A percentile compares a stretch with the other conserved stretches of the same genome.
These are phyloP conservation scores for Lucinisca nassula DNA, from an alignment of 2,888 invertebrate genomes.

Conservation along the genomic window DNA sequence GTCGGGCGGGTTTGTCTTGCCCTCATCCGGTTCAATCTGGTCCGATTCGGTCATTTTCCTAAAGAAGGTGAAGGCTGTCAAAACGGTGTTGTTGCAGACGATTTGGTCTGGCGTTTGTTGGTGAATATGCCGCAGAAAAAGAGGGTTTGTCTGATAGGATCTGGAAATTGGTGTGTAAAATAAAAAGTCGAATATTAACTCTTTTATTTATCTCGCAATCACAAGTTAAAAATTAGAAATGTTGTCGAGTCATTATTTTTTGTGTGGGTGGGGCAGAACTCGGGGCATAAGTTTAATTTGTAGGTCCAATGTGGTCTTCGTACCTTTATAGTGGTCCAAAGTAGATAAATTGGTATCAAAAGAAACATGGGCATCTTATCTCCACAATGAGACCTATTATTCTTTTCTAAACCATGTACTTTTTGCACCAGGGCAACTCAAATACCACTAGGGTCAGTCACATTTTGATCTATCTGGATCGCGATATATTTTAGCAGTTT, in stretches of 20 bases:
- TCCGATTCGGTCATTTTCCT: neutral
- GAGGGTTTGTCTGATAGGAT: conserved; percentile 86
- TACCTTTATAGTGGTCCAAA: neutral
- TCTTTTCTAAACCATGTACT: too few relatives aligned
- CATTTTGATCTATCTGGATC: too few relatives aligned
- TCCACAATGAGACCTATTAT: too few relatives aligned
- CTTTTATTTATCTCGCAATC: too few relatives aligned
- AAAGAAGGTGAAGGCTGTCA: neutral
- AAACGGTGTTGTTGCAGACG: conserved; percentile 7
- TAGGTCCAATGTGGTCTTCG: neutral
- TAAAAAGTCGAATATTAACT: too few relatives aligned
- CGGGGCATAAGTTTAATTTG: neutral
- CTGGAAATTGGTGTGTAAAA: conserved; percentile 85
- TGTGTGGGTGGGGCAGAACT: neutral
- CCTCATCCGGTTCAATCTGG: too few relatives aligned
- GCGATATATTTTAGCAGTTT: too few relatives aligned
- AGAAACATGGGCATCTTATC: too few relatives aligned
- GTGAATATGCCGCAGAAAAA: conserved; percentile 71
- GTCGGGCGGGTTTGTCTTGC: too few relatives aligned
- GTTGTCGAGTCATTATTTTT: neutral
- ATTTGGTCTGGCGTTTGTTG: neutral
- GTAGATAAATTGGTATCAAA: neutral
- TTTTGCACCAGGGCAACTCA: too few relatives aligned
- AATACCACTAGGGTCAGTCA: too few relatives aligned
- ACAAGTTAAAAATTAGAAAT: too few relatives aligned